phyloP scores from a whole-genome alignment of 2,113 vertebrate genomes.

The Fulica atra region DNA sequence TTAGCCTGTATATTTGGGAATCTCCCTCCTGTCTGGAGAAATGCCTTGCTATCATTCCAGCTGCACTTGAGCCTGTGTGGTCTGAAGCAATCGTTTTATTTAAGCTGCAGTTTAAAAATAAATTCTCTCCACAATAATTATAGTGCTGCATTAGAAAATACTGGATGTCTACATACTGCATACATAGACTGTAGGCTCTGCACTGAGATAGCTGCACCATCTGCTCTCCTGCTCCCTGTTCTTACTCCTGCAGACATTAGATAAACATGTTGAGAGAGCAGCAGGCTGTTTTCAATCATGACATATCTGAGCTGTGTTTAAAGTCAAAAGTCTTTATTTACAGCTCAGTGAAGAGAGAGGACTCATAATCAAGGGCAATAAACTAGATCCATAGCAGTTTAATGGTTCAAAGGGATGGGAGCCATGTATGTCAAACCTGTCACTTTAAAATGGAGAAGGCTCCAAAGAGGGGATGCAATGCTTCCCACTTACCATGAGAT shows the following conservation, averaged over 20 bases:
- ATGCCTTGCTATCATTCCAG: background rate
- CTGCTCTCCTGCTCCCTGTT: conserved; percentile 54
- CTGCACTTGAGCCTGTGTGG: conserved; percentile 17
- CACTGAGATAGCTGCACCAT: conserved; percentile 33
- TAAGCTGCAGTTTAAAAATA: conserved; percentile 35
- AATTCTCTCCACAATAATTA: conserved; percentile 22
- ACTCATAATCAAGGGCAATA: conserved; percentile 25
- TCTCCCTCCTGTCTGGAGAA: background rate
- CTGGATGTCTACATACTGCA: background rate
- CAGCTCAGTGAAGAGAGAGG: conserved; percentile 47
- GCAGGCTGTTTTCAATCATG: conserved; percentile 53
- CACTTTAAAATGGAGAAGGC: background rate
- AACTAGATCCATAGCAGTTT: background rate
- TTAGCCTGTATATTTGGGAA: background rate
- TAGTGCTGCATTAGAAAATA: background rate
- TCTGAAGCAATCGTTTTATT: conserved; percentile 40
- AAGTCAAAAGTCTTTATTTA: conserved; percentile 71
- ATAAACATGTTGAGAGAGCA: conserved; percentile 59
- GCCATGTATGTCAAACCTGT: background rate
- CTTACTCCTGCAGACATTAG: conserved; percentile 53
- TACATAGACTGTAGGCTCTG: background rate
- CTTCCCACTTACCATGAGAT: background rate
- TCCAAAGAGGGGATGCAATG: background rate
- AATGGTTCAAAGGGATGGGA: background rate
- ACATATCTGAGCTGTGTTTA: conserved; percentile 50